phyloP scores from a whole-genome alignment of 2,888 invertebrate genomes.

The Pristionchus japonicus region DNA sequence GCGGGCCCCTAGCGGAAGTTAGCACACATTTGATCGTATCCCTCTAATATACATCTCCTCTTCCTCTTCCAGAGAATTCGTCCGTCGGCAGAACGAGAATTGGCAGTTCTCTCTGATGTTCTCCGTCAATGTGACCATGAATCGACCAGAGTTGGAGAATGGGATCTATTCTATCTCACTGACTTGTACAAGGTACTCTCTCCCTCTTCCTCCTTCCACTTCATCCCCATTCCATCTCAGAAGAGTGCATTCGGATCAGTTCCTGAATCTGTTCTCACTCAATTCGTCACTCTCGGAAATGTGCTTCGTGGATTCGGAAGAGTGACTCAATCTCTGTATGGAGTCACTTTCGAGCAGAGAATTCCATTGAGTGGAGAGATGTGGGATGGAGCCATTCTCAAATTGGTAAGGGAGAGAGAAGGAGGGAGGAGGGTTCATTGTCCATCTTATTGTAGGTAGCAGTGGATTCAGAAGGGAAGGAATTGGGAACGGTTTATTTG shows the following conservation, averaged over 20 bases:
- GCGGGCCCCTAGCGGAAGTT: too few relatives aligned
- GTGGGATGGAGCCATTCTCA: conserved; percentile 91
- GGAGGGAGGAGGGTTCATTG: neutral
- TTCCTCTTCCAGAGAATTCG: conserved; percentile 54
- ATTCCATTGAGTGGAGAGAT: conserved; percentile 82
- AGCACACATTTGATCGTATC: too few relatives aligned
- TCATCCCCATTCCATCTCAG: conserved; percentile 17
- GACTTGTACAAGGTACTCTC: conserved; percentile 57
- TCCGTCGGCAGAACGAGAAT: conserved; percentile 60
- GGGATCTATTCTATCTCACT: conserved; percentile 63
- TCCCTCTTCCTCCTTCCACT: neutral
- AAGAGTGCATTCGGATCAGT: conserved; percentile 14
- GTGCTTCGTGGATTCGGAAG: conserved; percentile 83
- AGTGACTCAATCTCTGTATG: conserved; percentile 53
- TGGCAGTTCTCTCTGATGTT: conserved; percentile 63
- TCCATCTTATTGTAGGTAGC: conserved; percentile 71
- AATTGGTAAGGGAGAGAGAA: conserved; percentile 80
- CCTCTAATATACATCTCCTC: neutral
- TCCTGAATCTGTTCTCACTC: neutral
- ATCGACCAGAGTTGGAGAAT: conserved; percentile 54
- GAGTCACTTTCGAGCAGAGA: conserved; percentile 55
- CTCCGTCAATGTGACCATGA: conserved; percentile 54
- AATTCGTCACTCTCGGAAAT: conserved; percentile 47
- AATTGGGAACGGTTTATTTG: conserved; percentile 94
- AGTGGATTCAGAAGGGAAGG: conserved; percentile 83